Conservation (phyloP, 2,113 vertebrate species). For the Eudyptes chrysolophus region DNA sequence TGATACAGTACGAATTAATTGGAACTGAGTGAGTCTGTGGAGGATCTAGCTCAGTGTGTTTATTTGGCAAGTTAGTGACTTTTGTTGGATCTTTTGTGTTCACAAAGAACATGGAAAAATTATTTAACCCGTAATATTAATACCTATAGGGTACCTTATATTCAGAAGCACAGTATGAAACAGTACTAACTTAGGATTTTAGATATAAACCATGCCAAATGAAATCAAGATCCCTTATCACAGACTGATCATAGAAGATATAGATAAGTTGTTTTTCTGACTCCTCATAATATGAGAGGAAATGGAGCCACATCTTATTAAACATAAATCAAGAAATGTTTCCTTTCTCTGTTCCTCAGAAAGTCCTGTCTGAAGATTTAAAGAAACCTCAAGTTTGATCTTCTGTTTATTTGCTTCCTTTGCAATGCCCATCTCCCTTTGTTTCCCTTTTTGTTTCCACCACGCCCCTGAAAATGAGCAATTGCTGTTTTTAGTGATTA, state of each 20-base stretch:
- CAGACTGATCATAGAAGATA: background rate
- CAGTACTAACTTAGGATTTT: background rate
- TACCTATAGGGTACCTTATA: background rate
- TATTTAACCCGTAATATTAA: background rate
- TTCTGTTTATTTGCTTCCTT: background rate
- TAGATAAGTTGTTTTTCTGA: background rate
- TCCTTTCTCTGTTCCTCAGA: conserved; percentile 2
- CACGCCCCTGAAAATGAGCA: background rate
- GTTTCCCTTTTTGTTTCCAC: background rate
- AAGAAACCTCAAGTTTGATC: background rate
- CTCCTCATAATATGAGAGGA: background rate
- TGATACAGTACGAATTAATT: background rate
- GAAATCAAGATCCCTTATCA: background rate
- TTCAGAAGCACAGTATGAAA: background rate
- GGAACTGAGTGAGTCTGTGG: background rate
- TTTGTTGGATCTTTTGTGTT: background rate
- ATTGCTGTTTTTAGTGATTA: background rate
- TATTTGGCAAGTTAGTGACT: background rate
- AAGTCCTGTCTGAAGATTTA: background rate
- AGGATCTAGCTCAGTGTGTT: background rate
- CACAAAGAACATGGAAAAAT: background rate
- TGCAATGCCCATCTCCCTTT: background rate
- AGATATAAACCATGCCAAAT: background rate
- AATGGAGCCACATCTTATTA: background rate
- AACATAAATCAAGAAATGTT: background rate